These are phyloP conservation scores for Chionodraco myersi DNA, from an alignment of 2,113 vertebrate species.

Conservation along the genomic window DNA sequence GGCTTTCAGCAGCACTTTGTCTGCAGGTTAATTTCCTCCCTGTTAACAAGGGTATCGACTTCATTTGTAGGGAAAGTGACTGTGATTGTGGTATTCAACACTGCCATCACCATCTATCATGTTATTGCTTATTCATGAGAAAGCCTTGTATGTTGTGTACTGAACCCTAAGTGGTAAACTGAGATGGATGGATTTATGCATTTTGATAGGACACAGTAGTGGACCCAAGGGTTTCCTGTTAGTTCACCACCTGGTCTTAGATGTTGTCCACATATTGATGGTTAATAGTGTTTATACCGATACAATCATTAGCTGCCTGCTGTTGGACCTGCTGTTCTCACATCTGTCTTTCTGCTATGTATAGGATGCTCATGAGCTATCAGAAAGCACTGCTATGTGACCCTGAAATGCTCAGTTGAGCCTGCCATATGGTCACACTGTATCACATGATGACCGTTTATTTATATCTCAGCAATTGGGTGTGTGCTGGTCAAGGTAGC, in stretches of 20 bases:
- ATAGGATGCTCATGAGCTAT: slow-evolving; percentile 40
- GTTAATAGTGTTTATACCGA: not conserved
- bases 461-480: slow-evolving; percentile 69
- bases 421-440: slow-evolving; percentile 62
- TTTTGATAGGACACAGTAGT: not conserved
- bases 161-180: slow-evolving; percentile 37
- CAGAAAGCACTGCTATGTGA: slow-evolving; percentile 55
- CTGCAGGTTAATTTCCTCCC: not conserved
- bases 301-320: slow-evolving; percentile 17
- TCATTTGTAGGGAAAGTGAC: slow-evolving; percentile 3
- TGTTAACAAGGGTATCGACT: not conserved
- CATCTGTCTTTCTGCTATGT: slow-evolving; percentile 48
- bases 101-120: not conserved
- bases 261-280: not conserved
- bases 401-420: slow-evolving; percentile 60
- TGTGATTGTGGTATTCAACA: slow-evolving; percentile 12
- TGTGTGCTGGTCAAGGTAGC: slow-evolving; percentile 57
- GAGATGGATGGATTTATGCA: slow-evolving; percentile 21
- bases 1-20: slow-evolving; percentile 18
- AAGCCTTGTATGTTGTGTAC: slow-evolving; percentile 11
- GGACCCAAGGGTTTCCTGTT: slow-evolving; percentile 6
- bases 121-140: slow-evolving; percentile 34
- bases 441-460: slow-evolving; percentile 69
- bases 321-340: slow-evolving; percentile 23
- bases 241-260: not conserved